Conservation (phyloP, 1,140 invertebrate genomes). For the Scaptodrosophila lebanonensis region DNA sequence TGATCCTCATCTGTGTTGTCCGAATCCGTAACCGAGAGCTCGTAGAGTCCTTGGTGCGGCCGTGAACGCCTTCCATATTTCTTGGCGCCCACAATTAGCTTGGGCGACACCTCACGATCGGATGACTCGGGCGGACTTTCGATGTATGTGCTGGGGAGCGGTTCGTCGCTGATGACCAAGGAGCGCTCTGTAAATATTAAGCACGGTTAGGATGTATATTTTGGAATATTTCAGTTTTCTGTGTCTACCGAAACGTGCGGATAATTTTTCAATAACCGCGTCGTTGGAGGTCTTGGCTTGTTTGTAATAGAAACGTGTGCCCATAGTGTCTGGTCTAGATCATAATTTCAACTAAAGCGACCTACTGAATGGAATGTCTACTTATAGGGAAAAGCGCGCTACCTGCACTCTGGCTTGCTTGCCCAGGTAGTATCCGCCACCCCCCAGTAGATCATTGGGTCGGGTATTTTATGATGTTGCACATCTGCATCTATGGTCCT, state of each 20-base stretch:
- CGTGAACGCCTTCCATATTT: slow-evolving; percentile 85
- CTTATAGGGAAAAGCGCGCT: slow-evolving; percentile 16
- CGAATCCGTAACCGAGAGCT: slow-evolving; percentile 65
- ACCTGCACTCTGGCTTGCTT: no score
- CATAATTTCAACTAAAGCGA: slow-evolving; percentile 24
- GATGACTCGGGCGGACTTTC: slow-evolving; percentile 80
- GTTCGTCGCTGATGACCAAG: slow-evolving; percentile 58
- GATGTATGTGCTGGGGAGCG: slow-evolving; percentile 31
- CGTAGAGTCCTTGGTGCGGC: slow-evolving; percentile 73
- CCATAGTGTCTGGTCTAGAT: slow-evolving; percentile 31
- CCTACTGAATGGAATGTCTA: not conserved
- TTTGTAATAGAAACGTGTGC: slow-evolving; percentile 63
- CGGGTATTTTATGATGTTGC: no score
- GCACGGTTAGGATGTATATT: slow-evolving; percentile 3
- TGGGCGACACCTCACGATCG: slow-evolving; percentile 84
- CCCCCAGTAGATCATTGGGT: no score
- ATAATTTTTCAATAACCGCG: slow-evolving; percentile 71
- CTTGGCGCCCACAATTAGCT: slow-evolving; percentile 85
- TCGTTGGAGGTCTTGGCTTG: slow-evolving; percentile 74
- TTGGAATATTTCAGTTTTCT: not conserved
- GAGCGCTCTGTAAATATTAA: slow-evolving; percentile 58
- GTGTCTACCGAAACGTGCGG: slow-evolving; percentile 53
- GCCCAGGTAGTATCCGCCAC: no score
- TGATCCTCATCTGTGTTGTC: slow-evolving; percentile 67
- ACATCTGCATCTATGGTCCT: no score